Percentiles rank a stretch among this genome's conserved stretches.
Conservation (phyloP, 2,888 invertebrate species). For the Hanleya hanleyi region DNA sequence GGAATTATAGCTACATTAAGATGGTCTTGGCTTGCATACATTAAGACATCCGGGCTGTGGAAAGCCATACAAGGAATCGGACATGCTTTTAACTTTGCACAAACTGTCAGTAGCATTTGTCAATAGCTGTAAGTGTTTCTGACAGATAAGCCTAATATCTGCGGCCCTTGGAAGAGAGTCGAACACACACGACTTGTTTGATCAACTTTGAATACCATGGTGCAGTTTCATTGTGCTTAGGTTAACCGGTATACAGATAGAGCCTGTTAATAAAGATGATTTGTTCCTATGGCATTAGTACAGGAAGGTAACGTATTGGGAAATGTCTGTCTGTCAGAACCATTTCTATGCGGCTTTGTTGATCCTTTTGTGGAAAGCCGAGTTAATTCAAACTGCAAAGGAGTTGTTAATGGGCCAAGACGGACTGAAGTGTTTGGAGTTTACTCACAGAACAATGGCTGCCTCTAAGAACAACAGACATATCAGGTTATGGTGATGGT, state of each 20-base stretch:
- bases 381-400: neutral
- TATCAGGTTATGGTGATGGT: neutral
- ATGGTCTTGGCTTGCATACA: neutral
- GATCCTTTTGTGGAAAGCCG: neutral
- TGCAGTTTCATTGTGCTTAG: neutral
- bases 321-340: neutral
- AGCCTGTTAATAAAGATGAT: neutral
- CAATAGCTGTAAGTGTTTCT: conserved; percentile 5
- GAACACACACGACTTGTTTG: neutral
- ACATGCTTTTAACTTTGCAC: conserved; percentile 1
- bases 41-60: too few relatives aligned
- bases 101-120: conserved; percentile 3
- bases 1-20: too few relatives aligned
- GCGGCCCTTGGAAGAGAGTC: neutral
- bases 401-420: neutral
- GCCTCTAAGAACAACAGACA: neutral
- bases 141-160: neutral
- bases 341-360: neutral
- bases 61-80: neutral
- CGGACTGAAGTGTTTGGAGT: neutral
- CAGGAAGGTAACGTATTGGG: neutral
- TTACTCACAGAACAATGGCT: neutral
- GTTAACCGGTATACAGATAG: neutral
- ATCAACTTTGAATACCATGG: too few relatives aligned
- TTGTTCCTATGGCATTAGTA: neutral